A percentile compares a stretch with the other conserved stretches of the same genome.
phyloP scores from a whole-genome alignment of 1,140 invertebrate genomes.

The Drosophila repletoides region DNA sequence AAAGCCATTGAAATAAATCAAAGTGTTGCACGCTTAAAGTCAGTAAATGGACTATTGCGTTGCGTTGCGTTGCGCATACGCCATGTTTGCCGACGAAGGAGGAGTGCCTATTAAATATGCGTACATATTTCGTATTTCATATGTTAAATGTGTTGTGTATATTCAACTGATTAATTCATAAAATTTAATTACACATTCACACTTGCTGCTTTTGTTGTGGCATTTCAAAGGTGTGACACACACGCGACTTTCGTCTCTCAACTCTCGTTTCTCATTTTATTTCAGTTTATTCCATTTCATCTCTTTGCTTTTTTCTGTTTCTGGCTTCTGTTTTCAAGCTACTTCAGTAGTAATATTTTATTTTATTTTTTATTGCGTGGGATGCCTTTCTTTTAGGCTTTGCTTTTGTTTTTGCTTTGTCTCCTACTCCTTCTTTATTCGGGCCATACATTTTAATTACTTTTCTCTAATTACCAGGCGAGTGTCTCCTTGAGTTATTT shows the following conservation, averaged over 20 bases:
- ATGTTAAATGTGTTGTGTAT: conserved; percentile 22
- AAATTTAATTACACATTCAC: conserved; percentile 78
- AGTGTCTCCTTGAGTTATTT: conserved; percentile 68
- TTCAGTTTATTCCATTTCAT: conserved; percentile 2
- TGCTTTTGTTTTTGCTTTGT: conserved; percentile 36
- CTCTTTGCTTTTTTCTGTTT: conserved; percentile 4
- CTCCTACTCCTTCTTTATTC: conserved; percentile 14
- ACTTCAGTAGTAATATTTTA: neutral
- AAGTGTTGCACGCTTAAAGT: neutral
- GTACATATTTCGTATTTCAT: too few species aligned
- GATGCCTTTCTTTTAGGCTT: conserved; percentile 16
- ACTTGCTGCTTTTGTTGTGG: conserved; percentile 51
- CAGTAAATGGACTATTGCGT: conserved; percentile 21
- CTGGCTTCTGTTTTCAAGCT: conserved; percentile 36
- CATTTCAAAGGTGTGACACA: conserved; percentile 67
- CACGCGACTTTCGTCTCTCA: conserved; percentile 55
- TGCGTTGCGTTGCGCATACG: too few species aligned
- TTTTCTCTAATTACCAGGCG: conserved; percentile 51
- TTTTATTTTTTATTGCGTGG: conserved; percentile 51
- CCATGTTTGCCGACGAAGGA: neutral
- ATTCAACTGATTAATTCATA: conserved; percentile 60
- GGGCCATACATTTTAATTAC: conserved; percentile 66
- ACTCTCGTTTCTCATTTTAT: neutral
- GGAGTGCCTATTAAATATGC: conserved; percentile 26
- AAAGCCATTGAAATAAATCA: too few species aligned